Conservation (phyloP, 2,113 vertebrate genomes). For the Geococcyx californianus region DNA sequence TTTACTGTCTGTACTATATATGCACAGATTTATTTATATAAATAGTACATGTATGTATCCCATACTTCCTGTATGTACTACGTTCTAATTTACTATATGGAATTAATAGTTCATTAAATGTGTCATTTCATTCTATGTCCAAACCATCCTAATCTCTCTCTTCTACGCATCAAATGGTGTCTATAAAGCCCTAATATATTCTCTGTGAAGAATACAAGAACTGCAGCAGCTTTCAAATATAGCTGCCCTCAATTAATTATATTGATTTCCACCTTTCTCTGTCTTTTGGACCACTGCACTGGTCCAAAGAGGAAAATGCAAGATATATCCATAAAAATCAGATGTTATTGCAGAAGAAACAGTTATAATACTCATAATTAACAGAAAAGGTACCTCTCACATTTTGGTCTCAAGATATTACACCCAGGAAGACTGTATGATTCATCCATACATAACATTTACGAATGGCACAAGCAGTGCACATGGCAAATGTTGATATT, state of each 20-base stretch:
- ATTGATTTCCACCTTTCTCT: neutral
- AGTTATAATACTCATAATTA: neutral
- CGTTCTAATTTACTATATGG: neutral
- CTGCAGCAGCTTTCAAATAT: neutral
- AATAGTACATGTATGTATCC: neutral
- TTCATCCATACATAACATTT: neutral
- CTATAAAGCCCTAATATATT: conserved; percentile 23
- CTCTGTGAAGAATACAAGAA: neutral
- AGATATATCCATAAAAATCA: neutral
- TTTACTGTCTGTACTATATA: neutral
- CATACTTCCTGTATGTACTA: neutral
- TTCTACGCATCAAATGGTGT: neutral
- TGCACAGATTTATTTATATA: neutral
- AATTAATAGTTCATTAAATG: neutral
- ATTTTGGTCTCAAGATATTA: neutral
- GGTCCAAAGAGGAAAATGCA: neutral
- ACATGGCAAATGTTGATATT: neutral
- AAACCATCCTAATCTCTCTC: neutral
- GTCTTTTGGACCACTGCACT: neutral
- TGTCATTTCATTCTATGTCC: neutral
- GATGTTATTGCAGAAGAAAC: neutral
- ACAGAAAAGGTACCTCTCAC: neutral
- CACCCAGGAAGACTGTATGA: neutral
- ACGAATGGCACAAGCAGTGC: neutral
- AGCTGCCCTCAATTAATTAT: neutral